phyloP scores from a whole-genome alignment of 2,797 vertebrate species.

The Lithobates sylvaticus region DNA sequence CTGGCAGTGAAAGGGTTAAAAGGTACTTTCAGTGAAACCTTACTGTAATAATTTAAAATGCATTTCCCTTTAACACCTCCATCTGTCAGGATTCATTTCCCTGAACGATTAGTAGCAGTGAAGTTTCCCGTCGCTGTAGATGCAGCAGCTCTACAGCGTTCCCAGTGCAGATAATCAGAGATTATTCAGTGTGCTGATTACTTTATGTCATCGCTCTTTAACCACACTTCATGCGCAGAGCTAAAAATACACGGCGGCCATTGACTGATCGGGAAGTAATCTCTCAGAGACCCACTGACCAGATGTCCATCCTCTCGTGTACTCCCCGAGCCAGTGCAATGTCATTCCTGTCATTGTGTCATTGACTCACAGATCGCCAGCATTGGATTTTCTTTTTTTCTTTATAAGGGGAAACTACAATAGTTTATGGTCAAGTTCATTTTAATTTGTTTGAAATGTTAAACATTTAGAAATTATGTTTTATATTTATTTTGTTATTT shows the following conservation, averaged over 20 bases:
- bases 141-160: neutral
- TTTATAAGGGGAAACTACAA: neutral
- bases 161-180: constrained; percentile 67
- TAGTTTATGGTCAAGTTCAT: neutral
- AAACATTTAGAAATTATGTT: too few species aligned
- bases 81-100: neutral
- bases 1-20: too few species aligned
- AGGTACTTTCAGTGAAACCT: too few species aligned
- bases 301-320: constrained; percentile 14
- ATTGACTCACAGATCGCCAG: neutral
- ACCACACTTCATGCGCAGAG: constrained; percentile 68
- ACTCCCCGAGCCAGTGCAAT: neutral
- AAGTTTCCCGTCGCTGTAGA: neutral
- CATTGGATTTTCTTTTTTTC: neutral
- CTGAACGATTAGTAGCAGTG: constrained; percentile 2
- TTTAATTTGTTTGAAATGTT: too few species aligned
- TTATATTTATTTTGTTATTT: neutral
- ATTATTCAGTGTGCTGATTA: constrained; percentile 74
- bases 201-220: constrained; percentile 75
- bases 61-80: constrained; percentile 1
- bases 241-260: constrained; percentile 69
- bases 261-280: constrained; percentile 31
- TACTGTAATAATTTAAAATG: neutral
- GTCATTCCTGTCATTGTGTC: neutral
- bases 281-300: constrained; percentile 16